Evolutionary conservation across 2,113 vertebrate species (phyloP), one percentile per base, ranked within the genome.

Genomic region (Ochotona princeps): DNA sequence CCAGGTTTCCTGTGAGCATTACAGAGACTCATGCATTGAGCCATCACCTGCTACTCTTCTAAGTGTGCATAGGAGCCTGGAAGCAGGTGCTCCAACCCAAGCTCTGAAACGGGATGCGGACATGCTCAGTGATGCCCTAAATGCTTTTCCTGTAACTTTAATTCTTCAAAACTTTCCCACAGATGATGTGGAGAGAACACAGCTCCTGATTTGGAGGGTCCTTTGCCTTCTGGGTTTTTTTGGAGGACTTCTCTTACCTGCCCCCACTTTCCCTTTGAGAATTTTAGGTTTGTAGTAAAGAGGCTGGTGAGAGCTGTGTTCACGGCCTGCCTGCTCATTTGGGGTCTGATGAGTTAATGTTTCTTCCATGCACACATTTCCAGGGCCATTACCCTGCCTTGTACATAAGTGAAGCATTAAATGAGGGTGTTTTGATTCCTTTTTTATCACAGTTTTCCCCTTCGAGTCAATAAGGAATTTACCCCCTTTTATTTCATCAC

Each of bases 401-500:
- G 60, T 49, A 66, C 3, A 73, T 88, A 95, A 92, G 47, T 28
- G 28, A 96, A 83, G 28, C 21, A 76, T 93, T 96, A 94, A 97
- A 94, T 96, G 90, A 93, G 96, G 94, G 35, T 91, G 35, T 91
- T 92, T 73, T 10, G 44, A 69, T 28, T 93, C 91, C 83, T 90
- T 92, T 85, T 94, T 95, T 57, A 13, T 92, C 92, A 66, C 10
- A 38, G 75, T 96, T 83, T 97, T 84, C 82, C 38, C 38, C 85
- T 84, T 86, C 18, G 51, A 95, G 92, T 97, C 88, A 89, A 93
- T 97, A 92, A 95, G 83, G 86, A 93, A 93, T 96, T 95, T 96
- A 54, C n/a, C 12, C 73, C 26, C 54, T 35, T 67, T 54, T 32
- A 15, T 83, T 75, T 61, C 65, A 44, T 90, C 14, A 65, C n/a